Evolutionary conservation across 2,888 invertebrate species (phyloP), one percentile per base, ranked within the genome.

Genomic region (Julus scanicus): DNA sequence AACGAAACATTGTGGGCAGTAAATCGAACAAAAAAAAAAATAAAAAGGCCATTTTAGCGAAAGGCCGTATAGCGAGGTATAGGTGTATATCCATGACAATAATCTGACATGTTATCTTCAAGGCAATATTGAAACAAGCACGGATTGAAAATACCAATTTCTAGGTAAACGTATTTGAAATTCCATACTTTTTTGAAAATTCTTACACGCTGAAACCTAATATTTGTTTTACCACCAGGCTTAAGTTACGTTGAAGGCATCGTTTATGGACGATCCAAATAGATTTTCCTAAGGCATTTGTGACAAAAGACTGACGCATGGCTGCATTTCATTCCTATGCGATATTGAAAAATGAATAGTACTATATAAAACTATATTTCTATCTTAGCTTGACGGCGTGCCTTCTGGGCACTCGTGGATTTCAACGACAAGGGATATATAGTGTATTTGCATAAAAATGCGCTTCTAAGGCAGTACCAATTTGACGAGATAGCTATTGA

Each of bases 291-390:
- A 20, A 1, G 13, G 80, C 37, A 8, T 13, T 11, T 37, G 13
- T 80, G 13, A 80, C 80, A 37, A 80, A 37, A 37, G 80, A 80
- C 13, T 29, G 80, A 80, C 13, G 80, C 80, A 37, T 37, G 37
- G 80, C 13, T 80, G 80, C 80, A 13, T 80, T 20, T 20, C 29
- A 80, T 37, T 80, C 29, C 80, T 3, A 80, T 1, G 80, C 37
- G 80, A 80, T 80, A 80, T 80, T 37, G 37, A 80, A 80, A 80
- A 80, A 80, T 80, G 13, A 80, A 80, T 37, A 37, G 80, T 13
- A 80, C 80, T 20, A 9, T 80, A 80, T 71, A 71, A 80, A 80
- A 80, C 29, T 80, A 13, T 37, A 13, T 11, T 37, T 29, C 13
- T 80, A 80, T 80, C 37, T 2, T 4, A 13, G 37, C 63, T 80